These are phyloP conservation scores for Resseliella maxima DNA, from an alignment of 2,888 invertebrate species.

Conservation along the genomic window DNA sequence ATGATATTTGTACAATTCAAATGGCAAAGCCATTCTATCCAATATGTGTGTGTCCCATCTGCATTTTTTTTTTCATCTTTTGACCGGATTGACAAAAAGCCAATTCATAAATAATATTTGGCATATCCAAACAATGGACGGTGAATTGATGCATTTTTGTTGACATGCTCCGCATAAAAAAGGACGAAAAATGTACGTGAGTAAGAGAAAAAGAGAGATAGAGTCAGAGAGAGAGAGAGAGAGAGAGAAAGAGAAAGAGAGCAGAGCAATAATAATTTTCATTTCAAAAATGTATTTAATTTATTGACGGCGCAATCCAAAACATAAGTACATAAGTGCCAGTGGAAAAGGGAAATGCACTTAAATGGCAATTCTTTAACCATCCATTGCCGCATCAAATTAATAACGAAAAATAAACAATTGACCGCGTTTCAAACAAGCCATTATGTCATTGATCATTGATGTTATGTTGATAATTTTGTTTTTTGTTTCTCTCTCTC, in stretches of 20 bases:
- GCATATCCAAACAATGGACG: too few relatives aligned
- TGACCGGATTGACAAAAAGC: too few relatives aligned
- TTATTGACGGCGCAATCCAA: constrained; percentile 19
- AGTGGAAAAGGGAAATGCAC: constrained; percentile 16
- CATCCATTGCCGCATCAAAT: neutral
- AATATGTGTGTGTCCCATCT: too few relatives aligned
- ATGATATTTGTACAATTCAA: too few relatives aligned
- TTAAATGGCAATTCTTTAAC: neutral
- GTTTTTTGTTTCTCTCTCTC: neutral
- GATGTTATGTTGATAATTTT: neutral
- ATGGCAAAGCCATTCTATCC: too few relatives aligned
- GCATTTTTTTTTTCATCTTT: too few relatives aligned
- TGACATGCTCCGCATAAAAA: too few relatives aligned
- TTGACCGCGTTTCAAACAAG: neutral
- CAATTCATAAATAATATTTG: too few relatives aligned
- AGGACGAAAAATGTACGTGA: too few relatives aligned
- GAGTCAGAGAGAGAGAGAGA: too few relatives aligned
- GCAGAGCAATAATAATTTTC: neutral
- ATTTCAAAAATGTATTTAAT: neutral
- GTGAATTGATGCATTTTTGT: too few relatives aligned
- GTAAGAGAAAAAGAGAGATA: too few relatives aligned
- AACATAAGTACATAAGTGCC: constrained; percentile 38
- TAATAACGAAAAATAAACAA: constrained; percentile 44
- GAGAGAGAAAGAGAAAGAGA: neutral
- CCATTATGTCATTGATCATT: constrained; percentile 9